Conservation (phyloP, 2,797 vertebrate genomes). For the Enteromius argenteus region DNA sequence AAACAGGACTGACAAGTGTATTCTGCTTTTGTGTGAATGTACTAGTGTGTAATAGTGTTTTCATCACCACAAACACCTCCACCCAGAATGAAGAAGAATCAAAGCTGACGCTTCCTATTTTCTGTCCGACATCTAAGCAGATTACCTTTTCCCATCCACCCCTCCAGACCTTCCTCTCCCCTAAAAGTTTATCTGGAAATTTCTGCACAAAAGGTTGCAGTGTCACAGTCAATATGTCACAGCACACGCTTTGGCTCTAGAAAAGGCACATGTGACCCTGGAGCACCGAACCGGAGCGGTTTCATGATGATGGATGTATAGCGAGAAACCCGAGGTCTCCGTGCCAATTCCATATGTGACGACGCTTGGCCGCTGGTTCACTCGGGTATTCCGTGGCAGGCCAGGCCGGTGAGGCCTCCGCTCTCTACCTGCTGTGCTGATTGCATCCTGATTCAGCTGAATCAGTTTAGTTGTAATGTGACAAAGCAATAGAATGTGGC, state of each 20-base stretch:
- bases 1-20: constrained; percentile 19
- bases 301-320: constrained; percentile 22
- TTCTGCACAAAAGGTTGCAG: constrained; percentile 71
- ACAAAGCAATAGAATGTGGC: constrained; percentile 78
- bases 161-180: constrained; percentile 32
- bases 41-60: constrained; percentile 33
- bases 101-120: constrained; percentile 46
- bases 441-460: constrained; percentile 64
- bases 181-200: constrained; percentile 65
- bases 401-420: constrained; percentile 57
- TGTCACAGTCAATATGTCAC: constrained; percentile 69
- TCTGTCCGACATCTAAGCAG: constrained; percentile 67
- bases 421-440: constrained; percentile 56
- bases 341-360: constrained; percentile 15
- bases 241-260: constrained; percentile 57
- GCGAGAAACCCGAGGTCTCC: constrained; percentile 22
- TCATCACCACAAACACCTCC: constrained; percentile 33
- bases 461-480: constrained; percentile 74
- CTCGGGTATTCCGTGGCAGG: constrained; percentile 53
- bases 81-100: constrained; percentile 18
- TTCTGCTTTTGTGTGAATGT: neutral
- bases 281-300: constrained; percentile 46
- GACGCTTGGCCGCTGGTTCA: constrained; percentile 51
- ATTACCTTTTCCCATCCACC: constrained; percentile 68
- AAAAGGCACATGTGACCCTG: constrained; percentile 62